Percentiles rank a stretch among this genome's conserved stretches.
Evolutionary conservation across 2,113 vertebrate genomes (phyloP).

Genomic region (Planiliza haematocheilus): DNA sequence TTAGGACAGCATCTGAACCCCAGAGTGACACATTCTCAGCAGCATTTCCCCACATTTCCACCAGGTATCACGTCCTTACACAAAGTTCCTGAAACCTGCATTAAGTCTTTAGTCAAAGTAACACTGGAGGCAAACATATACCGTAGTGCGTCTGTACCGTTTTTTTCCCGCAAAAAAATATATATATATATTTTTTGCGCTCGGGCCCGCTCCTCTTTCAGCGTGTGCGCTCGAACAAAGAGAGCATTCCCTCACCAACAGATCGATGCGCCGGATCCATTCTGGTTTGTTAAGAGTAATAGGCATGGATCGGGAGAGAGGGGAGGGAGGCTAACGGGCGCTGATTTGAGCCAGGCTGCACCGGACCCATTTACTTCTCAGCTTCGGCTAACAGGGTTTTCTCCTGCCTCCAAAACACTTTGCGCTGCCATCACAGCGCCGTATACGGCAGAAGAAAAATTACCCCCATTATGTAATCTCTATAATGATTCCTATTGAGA

Average conservation of each 20-base stretch:
- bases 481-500: constrained; percentile 76
- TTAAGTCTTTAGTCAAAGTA: no score
- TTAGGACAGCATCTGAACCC: no score
- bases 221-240: constrained; percentile 53
- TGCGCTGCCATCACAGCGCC: constrained; percentile 47
- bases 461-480: constrained; percentile 75
- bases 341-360: constrained; percentile 60
- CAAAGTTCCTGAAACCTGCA: no score
- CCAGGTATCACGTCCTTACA: no score
- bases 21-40: no score
- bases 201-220: constrained; percentile 13
- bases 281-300: constrained; percentile 80
- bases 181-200: no score
- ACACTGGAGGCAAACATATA: no score
- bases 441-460: constrained; percentile 59
- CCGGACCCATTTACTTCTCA: constrained; percentile 70
- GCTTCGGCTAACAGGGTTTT: constrained; percentile 55
- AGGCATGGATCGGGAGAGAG: constrained; percentile 71
- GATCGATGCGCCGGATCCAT: constrained; percentile 75
- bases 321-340: constrained; percentile 47
- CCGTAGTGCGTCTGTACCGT: no score
- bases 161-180: no score
- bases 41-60: no score
- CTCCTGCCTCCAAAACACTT: constrained; percentile 58
- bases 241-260: constrained; percentile 65